Conservation (phyloP, 1,140 invertebrate species). For the Brachionus angularis region DNA sequence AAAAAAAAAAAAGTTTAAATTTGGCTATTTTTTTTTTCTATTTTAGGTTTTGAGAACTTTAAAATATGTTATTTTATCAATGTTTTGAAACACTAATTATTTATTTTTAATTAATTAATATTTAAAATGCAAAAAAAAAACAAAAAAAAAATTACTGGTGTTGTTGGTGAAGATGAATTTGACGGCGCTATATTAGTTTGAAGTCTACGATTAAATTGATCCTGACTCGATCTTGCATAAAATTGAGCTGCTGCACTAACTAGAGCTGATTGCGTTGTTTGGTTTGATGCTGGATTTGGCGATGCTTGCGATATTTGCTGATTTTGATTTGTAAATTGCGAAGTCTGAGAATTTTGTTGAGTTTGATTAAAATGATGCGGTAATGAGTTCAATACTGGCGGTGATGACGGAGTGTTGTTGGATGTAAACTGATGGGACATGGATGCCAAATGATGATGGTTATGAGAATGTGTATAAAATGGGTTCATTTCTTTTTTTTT, state of each 20-base stretch:
- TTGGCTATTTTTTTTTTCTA: too few species aligned
- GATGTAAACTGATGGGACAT: too few species aligned
- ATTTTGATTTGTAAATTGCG: neutral
- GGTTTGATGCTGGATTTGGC: conserved; percentile 10
- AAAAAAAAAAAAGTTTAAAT: too few species aligned
- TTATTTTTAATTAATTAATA: neutral
- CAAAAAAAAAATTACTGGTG: neutral
- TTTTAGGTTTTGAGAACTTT: too few species aligned
- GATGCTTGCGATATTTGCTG: neutral
- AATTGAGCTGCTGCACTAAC: conserved; percentile 20
- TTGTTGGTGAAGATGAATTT: neutral
- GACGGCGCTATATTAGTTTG: neutral
- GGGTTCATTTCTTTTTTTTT: conserved; percentile 28
- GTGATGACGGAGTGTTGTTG: too few species aligned
- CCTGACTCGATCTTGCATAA: conserved; percentile 16
- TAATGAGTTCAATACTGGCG: too few species aligned
- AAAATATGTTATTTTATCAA: too few species aligned
- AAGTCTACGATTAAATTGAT: conserved; percentile 4
- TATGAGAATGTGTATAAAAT: conserved; percentile 33
- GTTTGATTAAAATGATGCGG: neutral
- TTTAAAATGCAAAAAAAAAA: neutral
- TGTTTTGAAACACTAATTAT: neutral
- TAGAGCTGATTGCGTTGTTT: too few species aligned
- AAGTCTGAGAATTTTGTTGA: too few species aligned
- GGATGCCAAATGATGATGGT: neutral